Base-by-base conservation (phyloP, 2,113 vertebrate genomes). In the Austrofundulus limnaeus region DNA sequence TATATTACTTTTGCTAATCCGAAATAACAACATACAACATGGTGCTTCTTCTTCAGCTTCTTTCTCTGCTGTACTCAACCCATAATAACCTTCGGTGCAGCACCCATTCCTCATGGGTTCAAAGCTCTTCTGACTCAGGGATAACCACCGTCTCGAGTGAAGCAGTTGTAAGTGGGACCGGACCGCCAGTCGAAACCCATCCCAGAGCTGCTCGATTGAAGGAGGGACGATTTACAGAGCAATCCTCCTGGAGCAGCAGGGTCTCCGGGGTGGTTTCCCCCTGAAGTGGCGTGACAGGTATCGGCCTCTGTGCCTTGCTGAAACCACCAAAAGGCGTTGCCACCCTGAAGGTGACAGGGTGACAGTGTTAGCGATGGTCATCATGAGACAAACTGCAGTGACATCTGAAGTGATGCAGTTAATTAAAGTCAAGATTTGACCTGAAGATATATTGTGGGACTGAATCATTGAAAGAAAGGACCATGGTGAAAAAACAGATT, bases 101-200 rank as follows among this genome's bases (percentile, higher is more conserved):
- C 66, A 62, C 64, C 58, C 65, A 75, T 49, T 80, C 61, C 72
- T 52, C 34, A 24, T 4, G 31, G 55, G 54, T 75, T 98, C 90
- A 99, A 77, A 99, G 93, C 80, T 99, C 97, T 15, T 99, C 96
- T 41, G 97, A 95, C 88, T 98, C 97, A 56, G 97, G 94, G 71
- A 94, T 73, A 53, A 86, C 64, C 46, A 15, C 11, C 8, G 89
- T 80, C 54, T 95, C 92, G 0, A 90, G 23, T 54, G 90, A 75
- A 64, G 93, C 85, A 0, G 87, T 82, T 10, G 84, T 83, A 43
- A 94, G 85, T 55, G 92, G 71, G 7, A 90, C 85, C 0, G 94
- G 88, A 55, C 85, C 77, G 23, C 93, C 90, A 57, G 91, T 85
- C 0, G 92, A 87, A 0, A 88, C 79, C 97, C 97, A 99, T 37